These are phyloP conservation scores for Macaria notata DNA, from an alignment of 2,888 invertebrate genomes.

Conservation along the genomic window DNA sequence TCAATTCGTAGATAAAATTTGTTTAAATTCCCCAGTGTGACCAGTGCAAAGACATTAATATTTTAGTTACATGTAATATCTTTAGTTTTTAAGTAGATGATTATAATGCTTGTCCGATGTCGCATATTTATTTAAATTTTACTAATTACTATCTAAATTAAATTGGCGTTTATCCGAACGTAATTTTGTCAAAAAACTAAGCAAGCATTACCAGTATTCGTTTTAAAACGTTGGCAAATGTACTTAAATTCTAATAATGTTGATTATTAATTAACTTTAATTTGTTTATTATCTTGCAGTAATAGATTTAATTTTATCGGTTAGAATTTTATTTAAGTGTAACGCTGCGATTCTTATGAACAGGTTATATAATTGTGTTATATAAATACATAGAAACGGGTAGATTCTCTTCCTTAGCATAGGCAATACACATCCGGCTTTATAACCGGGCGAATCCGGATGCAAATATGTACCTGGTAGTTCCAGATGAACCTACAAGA, in stretches of 20 bases:
- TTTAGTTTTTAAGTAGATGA: constrained; percentile 1
- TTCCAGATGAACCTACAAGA: too few relatives aligned
- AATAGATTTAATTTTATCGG: constrained; percentile 35
- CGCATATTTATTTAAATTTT: neutral
- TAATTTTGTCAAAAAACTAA: too few relatives aligned
- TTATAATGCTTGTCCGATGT: constrained; percentile 1
- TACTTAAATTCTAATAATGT: constrained; percentile 56
- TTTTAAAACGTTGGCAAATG: constrained; percentile 40
- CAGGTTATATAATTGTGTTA: constrained; percentile 34
- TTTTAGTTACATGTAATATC: constrained; percentile 1
- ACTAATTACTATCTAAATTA: too few relatives aligned
- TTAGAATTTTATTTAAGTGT: constrained; percentile 46
- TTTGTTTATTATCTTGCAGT: constrained; percentile 46
- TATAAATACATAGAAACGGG: constrained; percentile 41
- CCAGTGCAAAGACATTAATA: constrained; percentile 3
- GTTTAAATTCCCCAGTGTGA: constrained; percentile 2
- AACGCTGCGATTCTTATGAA: constrained; percentile 37
- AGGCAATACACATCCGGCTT: too few relatives aligned
- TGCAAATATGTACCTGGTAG: too few relatives aligned
- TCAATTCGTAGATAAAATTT: constrained; percentile 1
- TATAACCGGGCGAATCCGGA: too few relatives aligned
- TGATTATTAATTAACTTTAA: constrained; percentile 47
- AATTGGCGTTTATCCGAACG: too few relatives aligned
- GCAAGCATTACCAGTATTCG: too few relatives aligned
- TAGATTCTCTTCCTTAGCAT: constrained; percentile 48